Evolutionary conservation across 2,797 vertebrate species (phyloP), one percentile per base, ranked within the genome.

Genomic region (Crax fasciolata): DNA sequence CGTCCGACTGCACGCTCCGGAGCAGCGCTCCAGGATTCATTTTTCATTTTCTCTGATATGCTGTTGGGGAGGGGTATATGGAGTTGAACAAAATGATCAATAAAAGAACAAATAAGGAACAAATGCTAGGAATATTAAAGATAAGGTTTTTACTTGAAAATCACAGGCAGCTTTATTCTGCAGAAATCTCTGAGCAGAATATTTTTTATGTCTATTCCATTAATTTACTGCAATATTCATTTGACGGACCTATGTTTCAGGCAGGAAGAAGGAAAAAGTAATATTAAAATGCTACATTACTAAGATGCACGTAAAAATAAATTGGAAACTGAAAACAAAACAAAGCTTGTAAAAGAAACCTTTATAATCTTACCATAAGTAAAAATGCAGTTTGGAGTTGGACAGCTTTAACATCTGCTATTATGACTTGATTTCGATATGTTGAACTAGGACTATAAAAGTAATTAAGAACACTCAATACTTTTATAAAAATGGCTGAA

Each of bases 41-140:
- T 93, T 94, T 93, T 93, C 67, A 84, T 93, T 86, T 94, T 87
- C 48, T 88, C 48, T 80, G 77, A 17, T 88, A 67, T 21, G 57
- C 79, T 87, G 38, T 1, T 65, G 43, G 11, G n/a, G 63, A 81
- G 74, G 54, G 48, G 81, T 44, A 80, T 7, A 17, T 15, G 38
- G 38, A 59, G 48, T 58, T 87, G 83, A 57, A 79, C 55, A 84
- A 84, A 93, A 21, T 90, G 67, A 93, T 95, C 87, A 86, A 90
- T 94, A 91, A 54, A 73, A 86, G 62, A 73, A 90, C 54, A 91
- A 93, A 87, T 75, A 93, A 55, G 58, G 79, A 84, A 65, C 41
- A 79, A 95, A 94, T 48, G 46, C 68, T 54, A 51, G 62, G 44
- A 90, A 61, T 94, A 90, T 71, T 84, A 55, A 84, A 88, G 63